Base-by-base conservation (phyloP, 2,113 vertebrate species). In the Scytalopus superciliaris region DNA sequence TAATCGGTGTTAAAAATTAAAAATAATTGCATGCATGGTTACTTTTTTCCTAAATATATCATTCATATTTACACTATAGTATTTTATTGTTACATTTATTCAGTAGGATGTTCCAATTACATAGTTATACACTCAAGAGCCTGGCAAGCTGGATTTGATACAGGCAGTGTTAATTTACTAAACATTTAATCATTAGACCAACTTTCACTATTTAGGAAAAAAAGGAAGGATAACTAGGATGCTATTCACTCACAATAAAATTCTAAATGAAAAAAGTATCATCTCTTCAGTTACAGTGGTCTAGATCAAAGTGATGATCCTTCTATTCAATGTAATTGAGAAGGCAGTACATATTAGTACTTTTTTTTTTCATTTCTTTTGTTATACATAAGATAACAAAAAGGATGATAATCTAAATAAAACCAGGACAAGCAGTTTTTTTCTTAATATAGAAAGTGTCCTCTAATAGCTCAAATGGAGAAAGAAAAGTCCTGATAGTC, bases 401-500 rank as follows among this genome's bases (percentile, higher is more conserved):
- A 89, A 56, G 3, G 10, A 56, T 4, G 5, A 56, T 85, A 89
- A 53, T 52, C 72, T 47, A 52, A 78, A 21, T 47, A 84, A 86
- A 59, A 25, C 17, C 76, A 87, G 63, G 12, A 49, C 6, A 92
- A 79, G 24, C 8, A 67, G 55, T 7, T 72, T 23, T 11, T 86
- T 90, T 94, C 72, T 89, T 77, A 84, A 89, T 89, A 86, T 53
- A 78, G n/a, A 64, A 94, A 81, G 22, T 39, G 47, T 80, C n/a
- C 49, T 91, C 22, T 59, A 66, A 77, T 12, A 35, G 40, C 66
- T 95, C 45, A 90, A 60, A 7, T 12, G 10, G 37, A 89, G 77
- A 85, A 33, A 18, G 8, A 62, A 89, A 79, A 78, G 86, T n/a
- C 35, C 5, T 74, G 16, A 63, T 84, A 81, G 62, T 80, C 50